Evolutionary conservation across 2,888 invertebrate species (phyloP), one percentile per base, ranked within the genome.

Genomic region (Erpobdella octoculata): DNA sequence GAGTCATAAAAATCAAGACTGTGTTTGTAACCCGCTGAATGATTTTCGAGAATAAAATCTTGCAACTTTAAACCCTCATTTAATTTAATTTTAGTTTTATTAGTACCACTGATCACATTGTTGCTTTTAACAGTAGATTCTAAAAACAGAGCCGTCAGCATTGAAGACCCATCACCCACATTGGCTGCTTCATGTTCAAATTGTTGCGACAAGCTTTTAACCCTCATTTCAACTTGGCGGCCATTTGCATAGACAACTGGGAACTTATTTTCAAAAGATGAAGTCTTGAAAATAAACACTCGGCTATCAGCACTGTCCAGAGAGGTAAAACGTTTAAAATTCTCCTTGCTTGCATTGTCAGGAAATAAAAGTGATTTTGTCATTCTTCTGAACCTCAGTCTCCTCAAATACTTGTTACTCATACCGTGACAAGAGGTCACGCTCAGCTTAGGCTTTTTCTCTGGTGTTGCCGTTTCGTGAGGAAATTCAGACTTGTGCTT

Each of bases 401-500:
- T 53, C 53, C 28, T 53, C 21, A 25, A 28, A 25, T 21, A 21
- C n/a, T 53, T 53, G 21, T 53, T 28, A 25, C 53, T 53, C 28
- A 28, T 28, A 53, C 28, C 28, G 21, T 25, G 53, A 53, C 6
- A 25, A 4, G 53, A 28, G 6, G 53, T 25, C 15, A 25, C 28
- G 15, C 53, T 53, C 21, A 53, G 28, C 53, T 53, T 53, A 28
- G 28, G 28, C 18, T n/a, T 53, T 53, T 53, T 53, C 53, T 53
- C 53, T 1, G 53, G 53, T 9, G 53, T 53, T 1, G 21, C 53
- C 8, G 53, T 21, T 6, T 53, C 21, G 53, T 25, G 53, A n/a
- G 28, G n/a, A 53, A 53, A 28, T 15, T 53, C 53, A n/a, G 53
- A 53, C 28, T 53, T 53, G 53, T 53, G 53, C 28, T 53, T 53